A percentile compares a stretch with the other conserved stretches of the same genome.
Conservation (phyloP, 2,113 vertebrate genomes). For the Lagopus muta region DNA sequence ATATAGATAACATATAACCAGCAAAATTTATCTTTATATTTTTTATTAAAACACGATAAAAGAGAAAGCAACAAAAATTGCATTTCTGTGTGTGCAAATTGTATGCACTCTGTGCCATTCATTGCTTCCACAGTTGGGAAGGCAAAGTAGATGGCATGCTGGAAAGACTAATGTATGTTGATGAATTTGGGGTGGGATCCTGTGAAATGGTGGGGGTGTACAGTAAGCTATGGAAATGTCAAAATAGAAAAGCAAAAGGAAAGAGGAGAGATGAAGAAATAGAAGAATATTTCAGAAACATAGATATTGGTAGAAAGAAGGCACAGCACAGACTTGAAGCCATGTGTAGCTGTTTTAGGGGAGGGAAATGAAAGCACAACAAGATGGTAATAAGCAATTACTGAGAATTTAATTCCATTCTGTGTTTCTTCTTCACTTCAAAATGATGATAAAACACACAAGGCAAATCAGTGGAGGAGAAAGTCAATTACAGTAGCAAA, state of each 20-base stretch:
- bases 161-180: not conserved
- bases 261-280: not conserved
- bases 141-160: not conserved
- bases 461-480: conserved; percentile 55
- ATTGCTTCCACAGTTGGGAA: not conserved
- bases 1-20: no score
- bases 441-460: conserved; percentile 41
- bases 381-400: conserved; percentile 58
- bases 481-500: conserved; percentile 69
- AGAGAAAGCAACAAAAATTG: no score
- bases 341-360: not conserved
- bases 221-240: not conserved
- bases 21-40: no score
- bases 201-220: not conserved
- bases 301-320: not conserved
- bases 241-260: not conserved
- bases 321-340: not conserved
- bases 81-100: not conserved
- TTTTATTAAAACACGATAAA: no score
- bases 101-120: not conserved
- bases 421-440: conserved; percentile 54
- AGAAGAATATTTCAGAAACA: not conserved
- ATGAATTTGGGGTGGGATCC: not conserved
- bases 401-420: conserved; percentile 59
- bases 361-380: conserved; percentile 21